Conservation (phyloP, 1,140 invertebrate species). For the Coptotermes formosanus region DNA sequence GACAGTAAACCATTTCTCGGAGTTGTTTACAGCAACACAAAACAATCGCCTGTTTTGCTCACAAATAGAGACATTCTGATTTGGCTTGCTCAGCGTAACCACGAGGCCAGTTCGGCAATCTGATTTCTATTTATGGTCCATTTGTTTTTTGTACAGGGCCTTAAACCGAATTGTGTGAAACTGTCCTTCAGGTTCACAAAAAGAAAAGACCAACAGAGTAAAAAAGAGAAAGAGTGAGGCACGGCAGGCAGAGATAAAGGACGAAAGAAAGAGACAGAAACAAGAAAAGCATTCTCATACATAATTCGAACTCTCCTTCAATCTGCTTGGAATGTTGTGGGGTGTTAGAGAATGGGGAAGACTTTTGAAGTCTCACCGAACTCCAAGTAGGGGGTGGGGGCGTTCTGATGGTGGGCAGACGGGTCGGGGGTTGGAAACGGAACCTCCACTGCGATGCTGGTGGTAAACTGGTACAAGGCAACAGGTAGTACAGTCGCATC, state of each 20-base stretch:
- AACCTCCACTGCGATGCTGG: not conserved
- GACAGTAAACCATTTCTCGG: no score
- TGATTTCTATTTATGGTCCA: not conserved
- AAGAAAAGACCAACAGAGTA: not conserved
- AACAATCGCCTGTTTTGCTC: no score
- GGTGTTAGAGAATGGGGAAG: not conserved
- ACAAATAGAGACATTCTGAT: no score
- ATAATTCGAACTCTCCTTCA: constrained; percentile 2
- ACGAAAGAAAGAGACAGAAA: not conserved
- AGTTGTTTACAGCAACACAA: no score
- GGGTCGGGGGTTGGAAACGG: not conserved
- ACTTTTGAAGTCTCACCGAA: constrained; percentile 5
- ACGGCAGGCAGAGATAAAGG: not conserved
- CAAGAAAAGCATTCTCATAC: not conserved
- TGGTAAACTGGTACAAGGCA: constrained; percentile 6
- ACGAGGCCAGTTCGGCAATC: not conserved
- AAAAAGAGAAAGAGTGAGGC: not conserved
- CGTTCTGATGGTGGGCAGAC: not conserved
- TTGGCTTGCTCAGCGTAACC: no score
- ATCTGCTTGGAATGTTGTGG: not conserved
- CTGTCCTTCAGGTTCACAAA: not conserved
- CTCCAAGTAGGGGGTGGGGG: not conserved
- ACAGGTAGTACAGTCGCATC: not conserved
- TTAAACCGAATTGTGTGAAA: not conserved
- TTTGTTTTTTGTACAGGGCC: not conserved